Evolutionary conservation across 2,113 vertebrate species (phyloP).

Genomic region (Bagarius yarrelli): DNA sequence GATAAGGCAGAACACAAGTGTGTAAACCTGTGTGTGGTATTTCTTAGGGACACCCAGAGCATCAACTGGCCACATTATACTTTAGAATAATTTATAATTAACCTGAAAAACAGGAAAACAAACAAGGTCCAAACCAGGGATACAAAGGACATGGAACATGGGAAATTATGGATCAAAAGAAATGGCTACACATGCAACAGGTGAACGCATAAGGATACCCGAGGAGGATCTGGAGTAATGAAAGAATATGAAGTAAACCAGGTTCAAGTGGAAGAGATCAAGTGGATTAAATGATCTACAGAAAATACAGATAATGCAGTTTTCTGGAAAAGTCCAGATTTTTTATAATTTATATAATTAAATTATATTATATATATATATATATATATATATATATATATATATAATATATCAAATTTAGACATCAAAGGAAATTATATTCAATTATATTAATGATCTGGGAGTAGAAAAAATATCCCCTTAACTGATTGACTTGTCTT

Average conservation of each 20-base stretch:
- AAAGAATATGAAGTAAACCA: background rate
- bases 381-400: too few species aligned
- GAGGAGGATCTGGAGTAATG: background rate
- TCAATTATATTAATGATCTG: too few species aligned
- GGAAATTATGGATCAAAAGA: background rate
- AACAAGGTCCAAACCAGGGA: background rate
- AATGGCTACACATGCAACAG: background rate
- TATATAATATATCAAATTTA: too few species aligned
- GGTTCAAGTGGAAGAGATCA: background rate
- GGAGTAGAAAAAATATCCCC: too few species aligned
- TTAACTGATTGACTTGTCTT: background rate
- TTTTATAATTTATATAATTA: too few species aligned
- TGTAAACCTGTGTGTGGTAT: background rate
- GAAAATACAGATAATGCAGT: background rate
- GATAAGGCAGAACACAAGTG: background rate
- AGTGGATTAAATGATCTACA: background rate
- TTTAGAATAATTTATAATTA: background rate
- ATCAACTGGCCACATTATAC: background rate
- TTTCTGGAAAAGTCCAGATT: background rate
- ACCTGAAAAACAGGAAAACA: background rate
- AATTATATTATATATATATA: too few species aligned
- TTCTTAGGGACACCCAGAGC: background rate
- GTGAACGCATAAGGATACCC: background rate
- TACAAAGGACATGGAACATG: background rate
- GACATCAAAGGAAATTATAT: too few species aligned